Evolutionary conservation across 2,113 vertebrate species (phyloP).

Genomic region (Herpailurus yagouaroundi): DNA sequence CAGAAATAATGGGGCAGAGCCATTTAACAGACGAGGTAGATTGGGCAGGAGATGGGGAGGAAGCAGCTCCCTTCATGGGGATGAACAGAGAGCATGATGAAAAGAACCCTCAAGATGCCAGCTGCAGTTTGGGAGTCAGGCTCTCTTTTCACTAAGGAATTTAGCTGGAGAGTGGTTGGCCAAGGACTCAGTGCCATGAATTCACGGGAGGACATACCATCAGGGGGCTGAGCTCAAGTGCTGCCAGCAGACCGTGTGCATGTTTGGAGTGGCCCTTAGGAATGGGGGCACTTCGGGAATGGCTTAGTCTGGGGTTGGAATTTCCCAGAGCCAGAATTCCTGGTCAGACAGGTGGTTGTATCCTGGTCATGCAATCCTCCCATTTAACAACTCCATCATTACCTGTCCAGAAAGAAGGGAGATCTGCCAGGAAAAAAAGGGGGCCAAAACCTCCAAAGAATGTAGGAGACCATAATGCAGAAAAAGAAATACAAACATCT

Average conservation of each 20-base stretch:
- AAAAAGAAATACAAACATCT: not conserved
- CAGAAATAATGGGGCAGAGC: not conserved
- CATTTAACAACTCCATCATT: not conserved
- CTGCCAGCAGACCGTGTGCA: not conserved
- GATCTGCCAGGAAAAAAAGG: not conserved
- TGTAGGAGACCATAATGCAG: not conserved
- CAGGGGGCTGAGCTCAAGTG: fast-evolving
- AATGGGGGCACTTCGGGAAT: not conserved
- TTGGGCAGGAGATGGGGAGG: not conserved
- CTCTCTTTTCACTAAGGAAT: not conserved
- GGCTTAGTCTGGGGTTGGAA: not conserved
- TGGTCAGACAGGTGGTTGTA: not conserved
- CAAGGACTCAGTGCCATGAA: not conserved
- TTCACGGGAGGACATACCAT: not conserved
- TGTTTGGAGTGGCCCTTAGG: too few relatives aligned
- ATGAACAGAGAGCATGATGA: not conserved
- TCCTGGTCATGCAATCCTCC: not conserved
- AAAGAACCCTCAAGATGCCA: not conserved
- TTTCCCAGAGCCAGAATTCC: not conserved
- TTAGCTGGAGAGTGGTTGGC: not conserved
- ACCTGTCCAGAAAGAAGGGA: not conserved
- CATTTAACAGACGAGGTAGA: not conserved
- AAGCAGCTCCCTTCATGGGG: not conserved
- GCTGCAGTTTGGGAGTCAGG: not conserved
- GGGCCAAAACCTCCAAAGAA: not conserved